Evolutionary conservation across 2,797 vertebrate genomes (phyloP), one percentile per base, ranked within the genome.

Genomic region (Lindbergichthys nudifrons): DNA sequence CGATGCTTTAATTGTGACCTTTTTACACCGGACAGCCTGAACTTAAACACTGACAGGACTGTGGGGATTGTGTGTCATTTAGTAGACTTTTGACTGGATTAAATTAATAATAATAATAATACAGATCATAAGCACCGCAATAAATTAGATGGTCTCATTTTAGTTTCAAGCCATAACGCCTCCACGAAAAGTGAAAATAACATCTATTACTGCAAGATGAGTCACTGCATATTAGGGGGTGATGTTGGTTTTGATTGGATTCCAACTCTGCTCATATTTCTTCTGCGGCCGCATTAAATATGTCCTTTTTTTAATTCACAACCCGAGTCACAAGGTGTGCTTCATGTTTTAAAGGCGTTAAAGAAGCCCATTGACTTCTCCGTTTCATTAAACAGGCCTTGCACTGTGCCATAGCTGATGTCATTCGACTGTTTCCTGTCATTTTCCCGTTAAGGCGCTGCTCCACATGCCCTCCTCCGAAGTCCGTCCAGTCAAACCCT

Each of bases 391-490:
- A 93, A 92, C 81, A 90, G 83, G 73, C 76, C 64, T 77, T 46
- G 67, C 61, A 54, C 78, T 88, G 82, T 85, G 75, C 86, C 79
- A 87, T 65, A 76, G 74, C 82, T 94, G 89, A 94, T 92, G 91
- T 94, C 87, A 94, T 90, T 87, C 80, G 52, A 75, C 80, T 82
- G 75, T 84, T 92, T 91, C 88, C 89, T 93, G 89, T 89, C 87
- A 87, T 93, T 93, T 93, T 84, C 80, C 85, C 83, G 78, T 65
- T 61, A 67, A 81, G 84, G 84, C 84, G 39, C 66, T 41, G 64
- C 65, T 87, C 84, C 86, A 87, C 80, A 80, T 89, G 81, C 79
- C 82, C 74, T 66, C 79, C 87, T 85, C 68, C 79, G 78, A 85
- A 82, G 72, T 84, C 76, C 21, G n/a, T 83, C 76, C 80, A 79